Evolutionary conservation across 2,797 vertebrate species (phyloP), one percentile per base, ranked within the genome.

Genomic region (Sternarchorhynchus goeldii): DNA sequence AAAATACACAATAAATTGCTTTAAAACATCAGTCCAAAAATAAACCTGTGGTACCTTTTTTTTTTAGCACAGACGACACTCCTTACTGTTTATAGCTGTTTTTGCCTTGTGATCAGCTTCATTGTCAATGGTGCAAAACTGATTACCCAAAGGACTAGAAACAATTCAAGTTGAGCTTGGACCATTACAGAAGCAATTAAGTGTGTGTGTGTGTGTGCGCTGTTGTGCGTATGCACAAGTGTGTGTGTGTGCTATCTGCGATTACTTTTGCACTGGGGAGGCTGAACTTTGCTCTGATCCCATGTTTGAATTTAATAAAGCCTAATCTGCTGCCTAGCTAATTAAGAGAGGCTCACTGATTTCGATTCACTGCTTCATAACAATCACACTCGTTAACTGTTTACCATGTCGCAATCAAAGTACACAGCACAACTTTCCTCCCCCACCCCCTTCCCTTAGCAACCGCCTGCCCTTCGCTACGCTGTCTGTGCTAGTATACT

Each of bases 101-200:
- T 81, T 73, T 69, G 50, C 76, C 70, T 79, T 55, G 79, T 81
- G 81, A 81, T 79, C 81, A 83, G 87, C 78, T 66, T 65, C 65
- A 68, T 86, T 89, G 87, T 89, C 88, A 82, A 84, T 86, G 89
- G 90, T 82, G 86, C 89, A 89, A 88, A 91, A 85, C 86, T 90
- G 91, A 92, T 93, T 93, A 93, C 92, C 92, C 92, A 2, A 68
- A 91, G 91, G 92, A 91, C 87, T 88, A 86, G 92, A 93, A 91
- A 90, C 91, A 92, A 93, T 94, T 93, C 93, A 93, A 91, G 88
- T 88, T 87, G 89, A 90, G 90, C 85, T 83, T 80, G 88, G 89
- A 68, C 75, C 58, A 76, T 73, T 50, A 50, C 45, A 50, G 45
- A 50, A 50, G 45, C 45, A 50, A 50, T 50, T 50, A 50, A 50